Conservation (phyloP, 2,797 vertebrate species). For the Neosalanx taihuensis region DNA sequence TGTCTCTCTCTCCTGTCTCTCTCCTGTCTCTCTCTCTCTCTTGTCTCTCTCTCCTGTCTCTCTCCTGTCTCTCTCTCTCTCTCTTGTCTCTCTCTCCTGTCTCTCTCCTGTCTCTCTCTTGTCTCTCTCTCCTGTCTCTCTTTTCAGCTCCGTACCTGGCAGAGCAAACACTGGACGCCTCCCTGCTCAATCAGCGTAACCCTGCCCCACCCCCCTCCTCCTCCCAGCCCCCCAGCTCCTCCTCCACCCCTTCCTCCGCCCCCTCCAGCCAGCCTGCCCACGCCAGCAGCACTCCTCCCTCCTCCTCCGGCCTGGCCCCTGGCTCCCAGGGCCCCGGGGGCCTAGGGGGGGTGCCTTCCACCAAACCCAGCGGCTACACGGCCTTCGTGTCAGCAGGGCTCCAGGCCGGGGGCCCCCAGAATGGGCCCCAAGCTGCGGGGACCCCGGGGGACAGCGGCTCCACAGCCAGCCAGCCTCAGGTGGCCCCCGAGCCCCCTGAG, state of each 20-base stretch:
- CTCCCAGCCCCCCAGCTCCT: slow-evolving; percentile 74
- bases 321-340: slow-evolving; percentile 61
- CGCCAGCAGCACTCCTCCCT: slow-evolving; percentile 79
- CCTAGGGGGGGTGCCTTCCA: slow-evolving; percentile 74
- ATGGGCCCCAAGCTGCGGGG: slow-evolving; percentile 74
- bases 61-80: neutral
- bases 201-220: slow-evolving; percentile 66
- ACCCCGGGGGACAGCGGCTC: slow-evolving; percentile 71
- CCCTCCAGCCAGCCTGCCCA: slow-evolving; percentile 77
- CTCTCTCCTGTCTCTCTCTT: slow-evolving; percentile 34
- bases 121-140: neutral
- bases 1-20: neutral
- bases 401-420: slow-evolving; percentile 69
- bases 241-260: slow-evolving; percentile 63
- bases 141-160: slow-evolving; percentile 91
- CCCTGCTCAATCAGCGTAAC: slow-evolving; percentile 89
- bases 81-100: too few relatives aligned
- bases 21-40: too few relatives aligned
- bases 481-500: slow-evolving; percentile 82
- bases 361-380: slow-evolving; percentile 87
- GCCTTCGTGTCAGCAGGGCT: slow-evolving; percentile 79
- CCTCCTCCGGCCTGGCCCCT: slow-evolving; percentile 67
- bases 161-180: slow-evolving; percentile 90
- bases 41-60: neutral
- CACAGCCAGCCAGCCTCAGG: slow-evolving; percentile 74